These are phyloP conservation scores for Mallotus villosus DNA, from an alignment of 2,797 vertebrate genomes.

Conservation along the genomic window DNA sequence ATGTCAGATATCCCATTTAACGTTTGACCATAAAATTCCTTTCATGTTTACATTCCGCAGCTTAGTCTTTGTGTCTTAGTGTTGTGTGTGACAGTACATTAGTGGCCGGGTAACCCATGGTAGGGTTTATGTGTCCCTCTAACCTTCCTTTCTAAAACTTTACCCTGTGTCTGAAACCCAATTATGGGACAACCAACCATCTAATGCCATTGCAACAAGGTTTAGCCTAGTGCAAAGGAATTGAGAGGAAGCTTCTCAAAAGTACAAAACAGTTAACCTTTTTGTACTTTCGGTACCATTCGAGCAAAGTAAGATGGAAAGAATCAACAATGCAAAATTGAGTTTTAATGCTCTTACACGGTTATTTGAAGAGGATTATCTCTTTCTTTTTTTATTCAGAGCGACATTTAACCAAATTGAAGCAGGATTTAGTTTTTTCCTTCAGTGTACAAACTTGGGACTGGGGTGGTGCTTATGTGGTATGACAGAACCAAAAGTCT, in stretches of 20 bases:
- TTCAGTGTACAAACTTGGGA: constrained; percentile 6
- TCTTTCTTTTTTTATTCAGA: constrained; percentile 4
- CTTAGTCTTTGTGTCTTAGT: too few relatives aligned
- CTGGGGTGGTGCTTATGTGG: not conserved
- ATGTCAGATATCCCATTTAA: too few relatives aligned
- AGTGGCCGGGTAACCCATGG: too few relatives aligned
- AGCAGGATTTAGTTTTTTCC: constrained; percentile 11
- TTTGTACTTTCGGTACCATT: constrained; percentile 20
- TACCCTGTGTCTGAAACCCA: not conserved
- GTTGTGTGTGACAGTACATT: too few relatives aligned
- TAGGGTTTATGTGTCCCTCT: too few relatives aligned
- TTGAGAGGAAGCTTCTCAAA: constrained; percentile 21
- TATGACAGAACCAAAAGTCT: not conserved
- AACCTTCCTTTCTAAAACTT: constrained; percentile 3
- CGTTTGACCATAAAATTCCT: too few relatives aligned
- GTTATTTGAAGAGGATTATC: constrained; percentile 16
- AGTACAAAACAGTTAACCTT: constrained; percentile 33
- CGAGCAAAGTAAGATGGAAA: constrained; percentile 17
- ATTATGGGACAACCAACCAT: not conserved
- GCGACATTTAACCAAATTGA: constrained; percentile 1
- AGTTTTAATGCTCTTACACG: constrained; percentile 26
- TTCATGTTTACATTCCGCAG: too few relatives aligned
- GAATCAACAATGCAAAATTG: constrained; percentile 10
- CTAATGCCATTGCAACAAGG: constrained; percentile 41
- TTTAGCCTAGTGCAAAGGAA: constrained; percentile 22